These are phyloP conservation scores for Diadophis punctatus DNA, from an alignment of 2,113 vertebrate species.

Conservation along the genomic window DNA sequence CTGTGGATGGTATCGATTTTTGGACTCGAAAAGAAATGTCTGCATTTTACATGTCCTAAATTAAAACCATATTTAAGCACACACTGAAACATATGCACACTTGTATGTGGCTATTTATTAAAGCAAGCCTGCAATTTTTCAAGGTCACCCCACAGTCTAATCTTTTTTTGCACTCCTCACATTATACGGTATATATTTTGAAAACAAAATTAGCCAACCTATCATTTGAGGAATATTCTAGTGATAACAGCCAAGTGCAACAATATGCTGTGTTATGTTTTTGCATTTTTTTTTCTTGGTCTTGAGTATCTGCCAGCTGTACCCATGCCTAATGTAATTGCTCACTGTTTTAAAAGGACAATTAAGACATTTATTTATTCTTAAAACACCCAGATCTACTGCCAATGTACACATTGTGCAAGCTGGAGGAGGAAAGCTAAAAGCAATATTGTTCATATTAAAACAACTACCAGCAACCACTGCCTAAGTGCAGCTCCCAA, in stretches of 20 bases:
- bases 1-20: slow-evolving; percentile 33
- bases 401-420: slow-evolving; percentile 59
- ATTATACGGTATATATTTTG: slow-evolving; percentile 5
- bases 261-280: slow-evolving; percentile 52
- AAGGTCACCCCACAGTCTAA: slow-evolving; percentile 10
- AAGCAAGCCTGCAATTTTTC: slow-evolving; percentile 24
- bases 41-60: slow-evolving; percentile 8
- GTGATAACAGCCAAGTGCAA: slow-evolving; percentile 45
- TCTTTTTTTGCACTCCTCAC: not conserved
- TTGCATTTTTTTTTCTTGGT: slow-evolving; percentile 55
- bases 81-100: no score
- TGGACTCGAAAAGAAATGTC: slow-evolving; percentile 15
- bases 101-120: not conserved
- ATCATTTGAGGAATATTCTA: slow-evolving; percentile 39
- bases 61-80: not conserved
- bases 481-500: slow-evolving; percentile 55
- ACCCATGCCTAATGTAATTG: slow-evolving; percentile 47
- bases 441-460: slow-evolving; percentile 51
- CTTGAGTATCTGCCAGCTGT: slow-evolving; percentile 61
- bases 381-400: slow-evolving; percentile 24
- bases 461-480: not conserved
- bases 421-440: slow-evolving; percentile 50
- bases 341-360: slow-evolving; percentile 35
- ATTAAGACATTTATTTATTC: slow-evolving; percentile 56
- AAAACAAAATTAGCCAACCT: slow-evolving; percentile 17